phyloP scores from a whole-genome alignment of 2,888 invertebrate species.

The Alentia gelatinosa region DNA sequence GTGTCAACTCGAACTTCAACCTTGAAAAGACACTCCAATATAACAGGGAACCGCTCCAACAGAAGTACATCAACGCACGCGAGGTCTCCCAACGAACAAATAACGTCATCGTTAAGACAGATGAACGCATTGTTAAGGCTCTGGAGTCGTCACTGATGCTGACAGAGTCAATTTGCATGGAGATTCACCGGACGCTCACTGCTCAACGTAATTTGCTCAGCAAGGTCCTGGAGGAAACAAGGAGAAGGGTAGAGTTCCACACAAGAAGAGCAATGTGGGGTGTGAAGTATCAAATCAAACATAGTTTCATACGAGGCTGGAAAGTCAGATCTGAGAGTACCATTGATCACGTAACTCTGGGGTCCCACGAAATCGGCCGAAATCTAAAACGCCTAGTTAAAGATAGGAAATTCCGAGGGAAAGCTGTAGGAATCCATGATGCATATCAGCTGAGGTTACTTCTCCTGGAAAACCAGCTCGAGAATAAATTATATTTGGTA shows the following conservation, averaged over 20 bases:
- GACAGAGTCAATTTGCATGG: neutral
- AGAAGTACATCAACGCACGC: neutral
- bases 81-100: neutral
- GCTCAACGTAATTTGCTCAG: neutral
- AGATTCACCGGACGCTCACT: neutral
- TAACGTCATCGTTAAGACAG: neutral
- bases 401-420: neutral
- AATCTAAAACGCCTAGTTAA: neutral
- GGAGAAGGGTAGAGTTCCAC: neutral
- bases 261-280: neutral
- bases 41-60: neutral
- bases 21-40: neutral
- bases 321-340: neutral
- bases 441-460: neutral
- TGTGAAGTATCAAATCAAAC: neutral
- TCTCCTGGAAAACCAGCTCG: neutral
- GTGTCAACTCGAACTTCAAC: slow-evolving; percentile 5
- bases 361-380: neutral
- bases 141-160: neutral
- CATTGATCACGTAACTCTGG: neutral
- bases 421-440: neutral
- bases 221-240: neutral
- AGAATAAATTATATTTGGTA: neutral
- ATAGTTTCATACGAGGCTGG: slow-evolving; percentile 28
- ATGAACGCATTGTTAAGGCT: neutral